Evolutionary conservation across 2,797 vertebrate species (phyloP).

Genomic region (Astyanax mexicanus): DNA sequence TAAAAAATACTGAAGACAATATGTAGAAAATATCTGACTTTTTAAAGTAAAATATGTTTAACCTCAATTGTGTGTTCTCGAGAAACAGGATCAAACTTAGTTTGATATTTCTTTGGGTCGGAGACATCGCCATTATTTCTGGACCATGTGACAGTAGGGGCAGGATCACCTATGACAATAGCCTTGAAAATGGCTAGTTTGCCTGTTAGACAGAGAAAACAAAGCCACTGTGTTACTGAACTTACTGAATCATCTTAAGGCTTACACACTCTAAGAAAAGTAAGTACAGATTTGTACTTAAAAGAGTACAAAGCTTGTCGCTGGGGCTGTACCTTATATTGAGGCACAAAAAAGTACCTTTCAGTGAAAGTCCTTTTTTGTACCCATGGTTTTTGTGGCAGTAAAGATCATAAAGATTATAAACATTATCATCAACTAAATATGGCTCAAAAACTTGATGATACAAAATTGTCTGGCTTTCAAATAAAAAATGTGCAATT

Average conservation of each 20-base stretch:
- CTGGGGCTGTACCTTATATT: too few species aligned
- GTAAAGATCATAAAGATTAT: too few species aligned
- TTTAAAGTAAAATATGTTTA: slow-evolving; percentile 22
- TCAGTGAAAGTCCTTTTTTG: too few species aligned
- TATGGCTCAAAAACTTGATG: too few species aligned
- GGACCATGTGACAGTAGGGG: slow-evolving; percentile 78
- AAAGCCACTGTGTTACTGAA: background rate
- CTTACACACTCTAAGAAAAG: too few species aligned
- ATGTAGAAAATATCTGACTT: background rate
- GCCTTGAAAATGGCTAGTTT: slow-evolving; percentile 87
- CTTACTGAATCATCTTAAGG: background rate
- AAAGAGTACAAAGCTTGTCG: too few species aligned
- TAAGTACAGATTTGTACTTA: too few species aligned
- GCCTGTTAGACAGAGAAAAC: slow-evolving; percentile 70
- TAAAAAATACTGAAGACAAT: background rate
- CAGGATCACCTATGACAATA: slow-evolving; percentile 82
- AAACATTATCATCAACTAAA: too few species aligned
- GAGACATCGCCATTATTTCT: slow-evolving; percentile 76
- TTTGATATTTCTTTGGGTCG: slow-evolving; percentile 79
- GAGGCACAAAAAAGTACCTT: too few species aligned
- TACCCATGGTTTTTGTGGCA: too few species aligned
- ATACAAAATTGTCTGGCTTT: too few species aligned
- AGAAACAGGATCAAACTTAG: slow-evolving; percentile 68
- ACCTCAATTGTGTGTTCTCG: slow-evolving; percentile 84
- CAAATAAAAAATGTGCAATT: too few species aligned